A percentile compares a stretch with the other conserved stretches of the same genome.
Conservation (phyloP, 2,113 vertebrate genomes). For the Cryptomyrus ogoouensis region DNA sequence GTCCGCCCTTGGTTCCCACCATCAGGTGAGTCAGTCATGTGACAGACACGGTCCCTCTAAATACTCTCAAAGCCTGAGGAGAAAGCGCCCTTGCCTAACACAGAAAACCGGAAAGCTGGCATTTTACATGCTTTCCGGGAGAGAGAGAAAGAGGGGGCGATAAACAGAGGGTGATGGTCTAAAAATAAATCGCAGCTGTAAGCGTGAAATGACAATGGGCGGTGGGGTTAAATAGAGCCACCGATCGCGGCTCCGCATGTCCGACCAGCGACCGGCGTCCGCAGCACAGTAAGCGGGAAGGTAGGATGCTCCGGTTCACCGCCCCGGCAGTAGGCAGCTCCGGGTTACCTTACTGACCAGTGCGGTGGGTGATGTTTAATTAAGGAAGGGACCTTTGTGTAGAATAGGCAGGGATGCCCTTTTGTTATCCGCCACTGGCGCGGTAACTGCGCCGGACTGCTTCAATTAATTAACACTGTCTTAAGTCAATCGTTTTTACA, state of each 20-base stretch:
- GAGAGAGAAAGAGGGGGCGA: background rate
- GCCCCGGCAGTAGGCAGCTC: background rate
- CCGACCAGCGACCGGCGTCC: background rate
- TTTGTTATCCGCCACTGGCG: background rate
- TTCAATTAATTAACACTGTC: background rate
- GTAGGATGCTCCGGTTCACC: background rate
- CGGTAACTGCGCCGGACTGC: background rate
- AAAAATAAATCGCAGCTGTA: constrained; percentile 58
- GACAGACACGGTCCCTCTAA: background rate
- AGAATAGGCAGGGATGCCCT: background rate
- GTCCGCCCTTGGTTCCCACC: background rate
- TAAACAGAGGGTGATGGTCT: constrained; percentile 39
- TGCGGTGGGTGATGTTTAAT: background rate
- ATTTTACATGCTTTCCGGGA: background rate
- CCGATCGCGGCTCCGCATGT: constrained; percentile 44
- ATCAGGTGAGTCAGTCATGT: background rate
- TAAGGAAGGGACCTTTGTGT: background rate
- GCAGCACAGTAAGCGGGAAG: constrained; percentile 14
- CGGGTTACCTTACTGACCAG: background rate
- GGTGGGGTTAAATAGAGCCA: constrained; percentile 53
- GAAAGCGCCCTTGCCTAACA: background rate
- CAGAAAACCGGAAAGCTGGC: background rate
- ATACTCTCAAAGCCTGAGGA: background rate
- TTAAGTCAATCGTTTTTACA: background rate
- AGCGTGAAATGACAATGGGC: constrained; percentile 43